Base-by-base conservation (phyloP, 2,888 invertebrate genomes). In the Drosophila glabriapex region DNA sequence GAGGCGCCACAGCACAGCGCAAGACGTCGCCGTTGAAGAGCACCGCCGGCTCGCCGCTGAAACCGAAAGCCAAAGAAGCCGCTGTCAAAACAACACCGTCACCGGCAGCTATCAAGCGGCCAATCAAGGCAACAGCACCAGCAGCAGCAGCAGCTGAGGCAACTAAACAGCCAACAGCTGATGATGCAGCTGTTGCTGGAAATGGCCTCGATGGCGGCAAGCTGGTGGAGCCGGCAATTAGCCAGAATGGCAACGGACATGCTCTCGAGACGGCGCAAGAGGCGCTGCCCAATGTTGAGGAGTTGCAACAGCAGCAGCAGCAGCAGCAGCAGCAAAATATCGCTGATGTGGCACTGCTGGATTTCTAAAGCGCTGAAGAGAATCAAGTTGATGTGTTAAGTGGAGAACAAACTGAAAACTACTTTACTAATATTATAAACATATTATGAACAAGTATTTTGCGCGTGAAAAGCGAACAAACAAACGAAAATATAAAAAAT, bases 401-500 rank as follows among this genome's bases (percentile, higher is more conserved):
- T 35, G 54, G 67, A 68, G 50, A 64, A 61, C 4, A 53, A 52
- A 58, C 41, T 53, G 66, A 76, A 64, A 79, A 63, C 78, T 87
- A 88, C 88, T 87, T 88, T 88, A 78, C 85, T 84, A 87, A 91
- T 91, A 87, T 87, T 87, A 86, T 88, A 79, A 87, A 82, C 82
- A 89, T 90, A 89, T 90, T 90, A 78, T 76, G 77, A 55, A 73
- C 74, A 90, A 89, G 87, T 85, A 83, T 81, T 80, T 76, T 71
- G 64, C 56, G 58, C 61, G 55, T 75, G 28, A 67, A 60, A 75
- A 68, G 60, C 78, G 54, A 75, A 65, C 59, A 29, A 46, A 56
- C 55, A 49, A 71, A 41, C 55, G 29, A 58, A 41, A 29, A 68
- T 62, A 28, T 39, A 39, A 46, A 46, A 25, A 46, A 46, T n/a